phyloP scores from a whole-genome alignment of 2,113 vertebrate species.

The Chloroceryle aenea region DNA sequence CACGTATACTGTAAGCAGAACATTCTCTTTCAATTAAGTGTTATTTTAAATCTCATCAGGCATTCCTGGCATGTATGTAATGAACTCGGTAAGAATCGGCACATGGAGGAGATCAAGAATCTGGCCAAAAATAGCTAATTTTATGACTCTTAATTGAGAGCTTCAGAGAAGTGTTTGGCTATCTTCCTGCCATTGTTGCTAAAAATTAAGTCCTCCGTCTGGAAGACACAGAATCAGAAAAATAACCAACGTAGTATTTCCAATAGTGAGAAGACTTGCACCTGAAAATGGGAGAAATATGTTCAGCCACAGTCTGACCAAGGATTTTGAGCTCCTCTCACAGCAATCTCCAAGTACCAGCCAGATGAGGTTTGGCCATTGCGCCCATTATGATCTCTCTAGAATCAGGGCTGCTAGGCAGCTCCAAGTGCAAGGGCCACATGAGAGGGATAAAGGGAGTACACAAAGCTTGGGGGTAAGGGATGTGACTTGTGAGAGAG shows the following conservation, averaged over 20 bases:
- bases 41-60: not conserved
- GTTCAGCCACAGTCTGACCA: not conserved
- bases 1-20: not conserved
- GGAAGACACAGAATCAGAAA: not conserved
- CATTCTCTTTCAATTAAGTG: not conserved
- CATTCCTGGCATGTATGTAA: not conserved
- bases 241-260: not conserved
- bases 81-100: not conserved
- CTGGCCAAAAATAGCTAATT: not conserved
- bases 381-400: fast-evolving
- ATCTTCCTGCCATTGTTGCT: not conserved
- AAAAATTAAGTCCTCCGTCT: not conserved
- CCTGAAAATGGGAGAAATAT: not conserved
- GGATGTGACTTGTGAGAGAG: not conserved
- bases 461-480: fast-evolving
- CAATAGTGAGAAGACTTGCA: not conserved
- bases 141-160: not conserved
- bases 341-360: not conserved
- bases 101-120: not conserved
- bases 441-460: not conserved
- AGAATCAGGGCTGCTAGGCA: not conserved
- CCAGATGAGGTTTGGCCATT: not conserved
- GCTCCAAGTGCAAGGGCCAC: not conserved
- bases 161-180: not conserved
- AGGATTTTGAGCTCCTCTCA: not conserved